Percentiles rank a stretch among this genome's conserved stretches.
These are phyloP conservation scores for Phaedon cochleariae DNA, from an alignment of 2,888 invertebrate genomes.

Conservation along the genomic window DNA sequence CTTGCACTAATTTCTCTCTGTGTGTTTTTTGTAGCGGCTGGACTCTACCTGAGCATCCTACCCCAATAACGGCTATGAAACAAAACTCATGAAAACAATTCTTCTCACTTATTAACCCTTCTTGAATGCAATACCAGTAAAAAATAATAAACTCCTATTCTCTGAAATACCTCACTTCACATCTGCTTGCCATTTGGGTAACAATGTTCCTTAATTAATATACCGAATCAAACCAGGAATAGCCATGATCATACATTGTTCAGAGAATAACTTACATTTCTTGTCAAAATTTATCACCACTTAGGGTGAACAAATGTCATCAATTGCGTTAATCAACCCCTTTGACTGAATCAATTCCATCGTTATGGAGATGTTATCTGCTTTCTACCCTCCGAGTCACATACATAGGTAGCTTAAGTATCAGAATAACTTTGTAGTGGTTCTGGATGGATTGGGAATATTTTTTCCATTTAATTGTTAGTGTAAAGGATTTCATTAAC, in stretches of 20 bases:
- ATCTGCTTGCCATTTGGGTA: slow-evolving; percentile 41
- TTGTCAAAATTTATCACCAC: slow-evolving; percentile 54
- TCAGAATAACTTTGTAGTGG: slow-evolving; percentile 47
- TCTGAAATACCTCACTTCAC: slow-evolving; percentile 27
- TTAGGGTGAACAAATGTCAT: slow-evolving; percentile 52
- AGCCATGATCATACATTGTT: slow-evolving; percentile 34
- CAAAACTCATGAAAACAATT: too few relatives aligned
- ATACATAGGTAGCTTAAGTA: too few relatives aligned
- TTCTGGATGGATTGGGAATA: slow-evolving; percentile 58
- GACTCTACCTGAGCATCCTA: too few relatives aligned
- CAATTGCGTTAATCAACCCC: slow-evolving; percentile 56
- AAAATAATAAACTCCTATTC: slow-evolving; percentile 22
- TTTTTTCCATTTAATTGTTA: too few relatives aligned
- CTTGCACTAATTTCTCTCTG: too few relatives aligned
- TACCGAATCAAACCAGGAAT: slow-evolving; percentile 44
- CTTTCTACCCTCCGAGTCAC: slow-evolving; percentile 43
- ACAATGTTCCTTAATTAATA: slow-evolving; percentile 52
- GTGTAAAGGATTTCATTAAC: slow-evolving; percentile 44
- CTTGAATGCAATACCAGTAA: background rate
- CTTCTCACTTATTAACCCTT: too few relatives aligned
- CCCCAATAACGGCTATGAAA: too few relatives aligned
- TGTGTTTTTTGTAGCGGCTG: too few relatives aligned
- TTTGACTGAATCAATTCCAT: slow-evolving; percentile 52
- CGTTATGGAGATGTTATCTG: slow-evolving; percentile 55
- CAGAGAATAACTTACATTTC: slow-evolving; percentile 39